Base-by-base conservation (phyloP, 2,888 invertebrate species). In the Melanchra persicariae region DNA sequence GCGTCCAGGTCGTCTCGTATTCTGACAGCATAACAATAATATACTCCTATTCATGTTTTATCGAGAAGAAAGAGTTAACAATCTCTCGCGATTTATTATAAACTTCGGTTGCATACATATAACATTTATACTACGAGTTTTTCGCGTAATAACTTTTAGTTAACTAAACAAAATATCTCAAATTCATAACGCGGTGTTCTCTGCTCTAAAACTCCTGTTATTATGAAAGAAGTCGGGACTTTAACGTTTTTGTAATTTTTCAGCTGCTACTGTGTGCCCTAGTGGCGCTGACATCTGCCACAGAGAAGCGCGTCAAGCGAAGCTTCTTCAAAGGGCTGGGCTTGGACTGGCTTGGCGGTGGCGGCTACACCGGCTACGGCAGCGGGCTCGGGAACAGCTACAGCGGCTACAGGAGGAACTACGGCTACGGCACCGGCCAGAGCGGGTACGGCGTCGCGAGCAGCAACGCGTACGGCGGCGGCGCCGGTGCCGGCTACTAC, bases 221-320 rank as follows among this genome's bases (percentile, higher is more conserved):
- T 43, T 10, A 47, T 8, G n/a, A n/a, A 57, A 22, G n/a, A 3
- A 0, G 40, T 43, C n/a, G 15, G 19, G 17, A n/a, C 22, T 26
- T 15, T 75, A 47, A 54, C 17, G 4, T 34, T 24, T 30, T 24
- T 22, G 5, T 52, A 1, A 45, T 17, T 65, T 81, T 49, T 1
- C 77, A 90, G 90, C 68, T 86, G 9, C 59, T 85, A 30, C 57
- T 88, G 59, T 86, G 87, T 70, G 87, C 86, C 65, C 64, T 89
- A n/a, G 83, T 80, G 78, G 90, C 87, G 12, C 37, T 86, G 19
- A 87, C 81, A 9, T 68, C 83, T 8, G 89, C 88, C 49, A 83
- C 87, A 65, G 81, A 87, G 22, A 76, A 76, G 6, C 91, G 91
- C 6, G 84, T 83, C 47, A 92, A 92, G 86, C 91, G 92, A 59